A percentile compares a stretch with the other conserved stretches of the same genome.
phyloP scores from a whole-genome alignment of 2,888 invertebrate genomes.

The Vannuccia rotundouncinata region DNA sequence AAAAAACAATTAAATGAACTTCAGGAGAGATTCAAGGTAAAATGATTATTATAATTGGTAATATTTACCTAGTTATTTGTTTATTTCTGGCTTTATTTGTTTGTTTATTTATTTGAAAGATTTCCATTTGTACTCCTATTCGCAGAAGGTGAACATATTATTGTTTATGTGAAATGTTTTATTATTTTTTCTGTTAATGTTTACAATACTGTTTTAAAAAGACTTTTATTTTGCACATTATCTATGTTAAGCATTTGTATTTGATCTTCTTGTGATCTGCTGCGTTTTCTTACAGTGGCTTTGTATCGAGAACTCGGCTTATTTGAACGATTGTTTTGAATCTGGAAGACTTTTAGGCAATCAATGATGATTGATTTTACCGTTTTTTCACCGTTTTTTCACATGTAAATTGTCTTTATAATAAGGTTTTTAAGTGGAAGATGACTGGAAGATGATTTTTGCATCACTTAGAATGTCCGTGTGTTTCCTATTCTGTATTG shows the following conservation, averaged over 20 bases:
- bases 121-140: too few species aligned
- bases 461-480: too few species aligned
- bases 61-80: neutral
- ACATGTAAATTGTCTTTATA: too few species aligned
- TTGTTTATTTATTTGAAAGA: too few species aligned
- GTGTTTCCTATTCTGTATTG: too few species aligned
- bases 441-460: too few species aligned
- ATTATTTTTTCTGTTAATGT: neutral
- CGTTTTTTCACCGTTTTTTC: too few species aligned
- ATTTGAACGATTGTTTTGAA: neutral
- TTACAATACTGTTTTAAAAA: neutral
- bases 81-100: too few species aligned
- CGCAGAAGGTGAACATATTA: neutral
- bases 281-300: neutral
- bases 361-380: neutral
- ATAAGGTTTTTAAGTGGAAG: too few species aligned
- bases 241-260: neutral
- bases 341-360: neutral
- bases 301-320: neutral
- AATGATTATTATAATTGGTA: neutral
- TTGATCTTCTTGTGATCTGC: neutral
- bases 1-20: slow-evolving; percentile 56
- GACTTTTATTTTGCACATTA: neutral
- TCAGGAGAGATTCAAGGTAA: slow-evolving; percentile 54
- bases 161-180: neutral